Conservation (phyloP, 2,888 invertebrate genomes). For the Drosophila kokeensis region DNA sequence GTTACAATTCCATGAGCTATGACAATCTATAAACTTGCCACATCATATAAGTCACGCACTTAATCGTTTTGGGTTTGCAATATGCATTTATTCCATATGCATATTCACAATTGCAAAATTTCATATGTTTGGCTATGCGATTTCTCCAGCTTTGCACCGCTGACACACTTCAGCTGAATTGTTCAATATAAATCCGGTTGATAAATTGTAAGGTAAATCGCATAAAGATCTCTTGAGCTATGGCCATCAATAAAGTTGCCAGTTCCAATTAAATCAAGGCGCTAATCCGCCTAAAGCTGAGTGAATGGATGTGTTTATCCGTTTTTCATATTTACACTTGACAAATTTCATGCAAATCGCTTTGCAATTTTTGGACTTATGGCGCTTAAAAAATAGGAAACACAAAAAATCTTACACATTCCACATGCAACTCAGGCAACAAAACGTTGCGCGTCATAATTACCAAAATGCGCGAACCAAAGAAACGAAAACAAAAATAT, state of each 20-base stretch:
- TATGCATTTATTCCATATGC: neutral
- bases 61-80: neutral
- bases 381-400: neutral
- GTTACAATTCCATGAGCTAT: slow-evolving; percentile 2
- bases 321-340: neutral
- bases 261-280: neutral
- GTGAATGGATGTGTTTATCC: neutral
- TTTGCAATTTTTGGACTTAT: neutral
- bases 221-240: neutral
- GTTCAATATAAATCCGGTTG: neutral
- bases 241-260: slow-evolving; percentile 1
- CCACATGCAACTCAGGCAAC: slow-evolving; percentile 70
- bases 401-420: slow-evolving; percentile 39
- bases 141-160: neutral
- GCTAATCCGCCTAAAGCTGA: neutral
- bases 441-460: slow-evolving; percentile 80
- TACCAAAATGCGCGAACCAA: slow-evolving; percentile 51
- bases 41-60: slow-evolving; percentile 1
- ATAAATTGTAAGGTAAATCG: neutral
- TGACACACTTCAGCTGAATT: neutral
- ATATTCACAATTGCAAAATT: neutral
- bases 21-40: slow-evolving; percentile 3
- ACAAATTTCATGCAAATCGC: slow-evolving; percentile 22
- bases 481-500: slow-evolving; percentile 73
- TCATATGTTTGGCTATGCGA: neutral